Base-by-base conservation (phyloP, 1,140 invertebrate genomes). In the Cardiocondyla obscurior region DNA sequence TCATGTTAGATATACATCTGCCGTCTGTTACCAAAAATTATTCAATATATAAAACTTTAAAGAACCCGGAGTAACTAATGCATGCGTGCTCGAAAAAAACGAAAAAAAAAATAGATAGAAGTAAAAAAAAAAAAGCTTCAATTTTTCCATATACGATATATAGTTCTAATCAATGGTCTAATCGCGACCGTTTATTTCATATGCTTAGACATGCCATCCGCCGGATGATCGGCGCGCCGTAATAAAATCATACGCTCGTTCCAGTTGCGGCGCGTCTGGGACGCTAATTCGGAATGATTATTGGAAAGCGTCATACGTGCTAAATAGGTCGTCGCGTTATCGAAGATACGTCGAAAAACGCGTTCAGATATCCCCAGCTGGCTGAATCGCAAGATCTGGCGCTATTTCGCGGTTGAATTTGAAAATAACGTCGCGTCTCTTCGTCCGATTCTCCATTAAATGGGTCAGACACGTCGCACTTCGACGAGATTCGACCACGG, bases 321-420 rank as follows among this genome's bases (percentile, higher is more conserved):
- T 62, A 85, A 86, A 84, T 86, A 36, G 83, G 84, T 85, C 84
- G 67, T 49, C 58, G 57, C 49, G 46, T 33, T 53, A 79, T 79
- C 74, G 46, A 79, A 69, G 46, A 42, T 19, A 79, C 46, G 33
- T 42, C 36, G 46, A 69, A 39, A 77, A 42, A 25, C 74, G 8
- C 30, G 46, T 64, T 53, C 14, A 62, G 62, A 53, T 67, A 42
- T 67, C 33, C n/a, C n/a, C 33, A 62, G 14, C 19, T 19, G 10
- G 46, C 22, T 19, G 39, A 51, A 51, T 65, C 73, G 64, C 69
- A 85, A 67, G 84, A 77, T 73, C 67, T 19, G 33, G 53, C n/a
- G n/a, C 39, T 74, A 67, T 77, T 77, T 77, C n/a, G 22, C 53
- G 70, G 28, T 7, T 36, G 33, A 19, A 74, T 55, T 60, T 69